phyloP scores from a whole-genome alignment of 1,140 invertebrate genomes.

The Mya arenaria region DNA sequence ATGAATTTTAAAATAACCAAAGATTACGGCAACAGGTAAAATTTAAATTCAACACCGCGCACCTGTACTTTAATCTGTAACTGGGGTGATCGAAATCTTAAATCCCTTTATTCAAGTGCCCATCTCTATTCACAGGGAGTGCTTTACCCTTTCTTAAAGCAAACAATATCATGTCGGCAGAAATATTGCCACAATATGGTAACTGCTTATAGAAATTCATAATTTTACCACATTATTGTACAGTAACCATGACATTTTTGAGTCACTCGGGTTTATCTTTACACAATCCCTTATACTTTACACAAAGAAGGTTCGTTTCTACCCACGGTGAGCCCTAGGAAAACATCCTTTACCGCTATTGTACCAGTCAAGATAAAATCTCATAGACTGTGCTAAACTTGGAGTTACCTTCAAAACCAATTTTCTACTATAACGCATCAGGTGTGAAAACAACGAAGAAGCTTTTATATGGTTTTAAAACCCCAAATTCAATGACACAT shows the following conservation, averaged over 20 bases:
- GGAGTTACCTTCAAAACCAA: neutral
- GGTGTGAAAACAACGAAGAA: conserved; percentile 14
- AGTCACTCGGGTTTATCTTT: conserved; percentile 45
- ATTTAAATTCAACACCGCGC: too few relatives aligned
- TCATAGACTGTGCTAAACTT: conserved; percentile 14
- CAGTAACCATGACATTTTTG: conserved; percentile 2
- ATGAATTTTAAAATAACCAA: too few relatives aligned
- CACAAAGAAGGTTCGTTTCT: conserved; percentile 20
- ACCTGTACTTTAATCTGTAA: too few relatives aligned
- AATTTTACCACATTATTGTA: neutral
- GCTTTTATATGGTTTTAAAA: neutral
- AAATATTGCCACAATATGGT: neutral
- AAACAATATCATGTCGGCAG: neutral
- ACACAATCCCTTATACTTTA: conserved; percentile 19
- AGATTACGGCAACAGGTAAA: too few relatives aligned
- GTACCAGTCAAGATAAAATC: conserved; percentile 40
- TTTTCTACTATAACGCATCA: conserved; percentile 24
- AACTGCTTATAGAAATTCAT: neutral
- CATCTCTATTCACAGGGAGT: neutral
- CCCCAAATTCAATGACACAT: neutral
- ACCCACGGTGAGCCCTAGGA: conserved; percentile 7
- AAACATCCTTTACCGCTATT: conserved; percentile 43
- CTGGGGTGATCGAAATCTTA: neutral
- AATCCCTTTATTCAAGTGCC: neutral
- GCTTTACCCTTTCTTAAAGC: neutral